A percentile compares a stretch with the other conserved stretches of the same genome.
phyloP scores from a whole-genome alignment of 30 jellyfish, hydroid and myxozoan genomes.

The Cassiopea xamachana region DNA sequence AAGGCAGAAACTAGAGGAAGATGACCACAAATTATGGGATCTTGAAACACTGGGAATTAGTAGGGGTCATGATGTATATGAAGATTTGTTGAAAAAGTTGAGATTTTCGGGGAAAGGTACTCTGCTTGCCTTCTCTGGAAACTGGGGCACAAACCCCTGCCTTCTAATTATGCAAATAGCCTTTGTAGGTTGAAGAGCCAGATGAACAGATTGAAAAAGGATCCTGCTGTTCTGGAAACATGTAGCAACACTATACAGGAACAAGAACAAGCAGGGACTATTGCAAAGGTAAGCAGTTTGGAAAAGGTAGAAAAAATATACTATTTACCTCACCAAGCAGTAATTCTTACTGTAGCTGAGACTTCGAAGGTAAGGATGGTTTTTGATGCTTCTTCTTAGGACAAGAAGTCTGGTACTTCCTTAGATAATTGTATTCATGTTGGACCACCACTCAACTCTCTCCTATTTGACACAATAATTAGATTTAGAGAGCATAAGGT shows the following conservation, averaged over 20 bases:
- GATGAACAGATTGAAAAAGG: constrained; percentile 5
- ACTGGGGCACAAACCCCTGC: constrained; percentile 1
- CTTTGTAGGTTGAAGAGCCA: constrained; percentile 2
- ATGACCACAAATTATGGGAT: constrained; percentile 30
- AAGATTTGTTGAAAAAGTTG: constrained; percentile 16
- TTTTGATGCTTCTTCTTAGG: constrained; percentile 29
- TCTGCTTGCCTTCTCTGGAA: constrained; percentile 44
- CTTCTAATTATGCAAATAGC: constrained; percentile 17
- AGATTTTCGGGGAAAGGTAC: constrained; percentile 35
- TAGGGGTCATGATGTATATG: constrained; percentile 28
- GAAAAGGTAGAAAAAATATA: background rate
- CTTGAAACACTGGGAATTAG: constrained; percentile 18
- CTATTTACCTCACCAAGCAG: constrained; percentile 32
- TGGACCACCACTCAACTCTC: constrained; percentile 5
- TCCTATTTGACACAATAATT: too few species aligned
- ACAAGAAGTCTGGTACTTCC: constrained; percentile 1
- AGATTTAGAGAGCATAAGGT: too few species aligned
- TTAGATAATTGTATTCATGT: constrained; percentile 5
- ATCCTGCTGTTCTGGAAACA: constrained; percentile 13
- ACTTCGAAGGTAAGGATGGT: constrained; percentile 24
- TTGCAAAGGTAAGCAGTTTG: constrained; percentile 2
- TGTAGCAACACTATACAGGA: background rate
- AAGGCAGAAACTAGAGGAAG: background rate
- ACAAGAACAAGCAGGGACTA: constrained; percentile 8
- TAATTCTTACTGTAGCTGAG: constrained; percentile 6